phyloP scores from a whole-genome alignment of 2,797 vertebrate species.

The Coluber constrictor region DNA sequence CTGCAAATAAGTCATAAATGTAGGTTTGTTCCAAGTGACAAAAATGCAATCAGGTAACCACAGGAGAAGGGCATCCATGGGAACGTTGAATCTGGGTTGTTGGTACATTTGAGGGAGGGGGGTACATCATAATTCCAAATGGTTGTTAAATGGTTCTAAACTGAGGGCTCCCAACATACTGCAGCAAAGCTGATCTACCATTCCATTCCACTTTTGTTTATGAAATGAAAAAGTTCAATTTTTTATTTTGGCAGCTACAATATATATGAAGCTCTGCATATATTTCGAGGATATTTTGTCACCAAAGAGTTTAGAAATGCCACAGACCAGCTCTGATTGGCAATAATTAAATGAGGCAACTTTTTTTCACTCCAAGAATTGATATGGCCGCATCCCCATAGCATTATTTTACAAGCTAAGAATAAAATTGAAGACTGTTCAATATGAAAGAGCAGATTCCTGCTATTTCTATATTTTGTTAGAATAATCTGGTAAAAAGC shows the following conservation, averaged over 20 bases:
- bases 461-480: slow-evolving; percentile 5
- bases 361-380: neutral
- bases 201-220: neutral
- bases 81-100: too few relatives aligned
- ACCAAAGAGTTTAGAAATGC: neutral
- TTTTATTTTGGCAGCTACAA: neutral
- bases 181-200: neutral
- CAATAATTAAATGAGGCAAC: neutral
- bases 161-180: too few relatives aligned
- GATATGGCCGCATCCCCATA: neutral
- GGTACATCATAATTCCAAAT: too few relatives aligned
- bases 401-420: slow-evolving; percentile 1
- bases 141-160: too few relatives aligned
- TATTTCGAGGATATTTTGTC: neutral
- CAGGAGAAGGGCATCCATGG: too few relatives aligned
- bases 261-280: neutral
- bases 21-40: too few relatives aligned
- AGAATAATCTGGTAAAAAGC: slow-evolving; percentile 1
- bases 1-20: too few relatives aligned
- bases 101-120: too few relatives aligned
- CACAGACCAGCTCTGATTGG: neutral
- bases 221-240: neutral
- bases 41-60: too few relatives aligned
- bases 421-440: neutral
- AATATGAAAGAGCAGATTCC: neutral